Percentiles rank a stretch among this genome's conserved stretches.
These are phyloP conservation scores for Spodoptera picta DNA, from an alignment of 2,888 invertebrate genomes.

Conservation along the genomic window DNA sequence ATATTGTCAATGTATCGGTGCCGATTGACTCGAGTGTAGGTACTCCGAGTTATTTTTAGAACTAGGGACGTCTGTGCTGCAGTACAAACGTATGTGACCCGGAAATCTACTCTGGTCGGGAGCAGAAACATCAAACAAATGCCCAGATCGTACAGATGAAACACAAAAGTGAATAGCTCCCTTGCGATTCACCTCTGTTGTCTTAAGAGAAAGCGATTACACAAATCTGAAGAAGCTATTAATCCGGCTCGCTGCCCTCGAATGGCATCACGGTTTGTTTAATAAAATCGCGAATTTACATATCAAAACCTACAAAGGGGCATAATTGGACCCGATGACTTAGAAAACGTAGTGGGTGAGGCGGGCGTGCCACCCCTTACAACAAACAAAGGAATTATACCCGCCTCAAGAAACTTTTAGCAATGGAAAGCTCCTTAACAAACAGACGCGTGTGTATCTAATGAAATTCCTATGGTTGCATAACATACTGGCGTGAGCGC, in stretches of 20 bases:
- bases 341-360: conserved; percentile 88
- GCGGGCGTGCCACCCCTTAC: conserved; percentile 80
- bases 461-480: conserved; percentile 89
- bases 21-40: conserved; percentile 17
- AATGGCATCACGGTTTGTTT: conserved; percentile 89
- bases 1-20: conserved; percentile 35
- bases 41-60: conserved; percentile 33
- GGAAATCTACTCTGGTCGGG: conserved; percentile 46
- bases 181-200: conserved; percentile 80
- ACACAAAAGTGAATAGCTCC: conserved; percentile 76
- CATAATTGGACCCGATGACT: conserved; percentile 89
- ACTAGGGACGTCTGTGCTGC: conserved; percentile 12
- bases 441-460: conserved; percentile 89
- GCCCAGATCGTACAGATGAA: conserved; percentile 55
- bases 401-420: conserved; percentile 89
- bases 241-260: conserved; percentile 87
- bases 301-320: conserved; percentile 89
- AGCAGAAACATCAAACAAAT: conserved; percentile 67
- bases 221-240: conserved; percentile 89
- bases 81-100: conserved; percentile 49
- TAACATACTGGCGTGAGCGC: conserved; percentile 86
- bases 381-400: conserved; percentile 89
- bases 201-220: conserved; percentile 89
- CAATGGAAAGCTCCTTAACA: conserved; percentile 89
- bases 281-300: conserved; percentile 89